Percentiles rank a stretch among this genome's conserved stretches.
Evolutionary conservation across 2,113 vertebrate species (phyloP).

Genomic region (Misgurnus mizolepis): DNA sequence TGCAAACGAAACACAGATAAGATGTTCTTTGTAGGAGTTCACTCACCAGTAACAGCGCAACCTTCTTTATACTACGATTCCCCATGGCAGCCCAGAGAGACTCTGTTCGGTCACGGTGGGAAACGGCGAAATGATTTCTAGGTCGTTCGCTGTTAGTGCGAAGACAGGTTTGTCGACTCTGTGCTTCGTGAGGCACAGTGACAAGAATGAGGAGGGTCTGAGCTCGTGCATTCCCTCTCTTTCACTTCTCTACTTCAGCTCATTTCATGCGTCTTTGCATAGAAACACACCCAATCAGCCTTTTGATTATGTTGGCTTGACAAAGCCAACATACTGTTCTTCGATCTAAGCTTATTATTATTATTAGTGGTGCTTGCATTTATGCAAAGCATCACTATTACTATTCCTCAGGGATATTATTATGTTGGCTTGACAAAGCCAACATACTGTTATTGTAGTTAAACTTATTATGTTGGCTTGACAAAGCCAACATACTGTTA

Average conservation of each 20-base stretch:
- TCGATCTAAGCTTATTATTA: no score
- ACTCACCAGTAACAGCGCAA: slow-evolving; percentile 58
- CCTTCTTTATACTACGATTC: slow-evolving; percentile 55
- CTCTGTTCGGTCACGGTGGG: neutral
- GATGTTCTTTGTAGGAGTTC: slow-evolving; percentile 15
- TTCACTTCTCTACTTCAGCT: neutral
- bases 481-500: no score
- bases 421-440: no score
- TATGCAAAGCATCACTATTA: no score
- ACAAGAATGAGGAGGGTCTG: slow-evolving; percentile 17
- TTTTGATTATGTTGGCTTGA: no score
- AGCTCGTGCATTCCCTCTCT: slow-evolving; percentile 5
- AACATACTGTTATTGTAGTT: no score
- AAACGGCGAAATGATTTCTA: neutral
- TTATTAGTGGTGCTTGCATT: no score
- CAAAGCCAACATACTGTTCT: no score
- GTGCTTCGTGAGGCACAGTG: neutral
- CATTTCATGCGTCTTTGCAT: neutral
- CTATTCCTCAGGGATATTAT: no score
- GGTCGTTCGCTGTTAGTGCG: slow-evolving; percentile 15
- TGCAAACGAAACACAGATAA: neutral
- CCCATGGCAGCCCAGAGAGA: slow-evolving; percentile 40
- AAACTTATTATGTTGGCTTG: no score
- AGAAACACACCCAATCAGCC: neutral
- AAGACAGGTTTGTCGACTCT: slow-evolving; percentile 19